Evolutionary conservation across 2,888 invertebrate genomes (phyloP), one percentile per base, ranked within the genome.

Genomic region (Nebria brevicollis): DNA sequence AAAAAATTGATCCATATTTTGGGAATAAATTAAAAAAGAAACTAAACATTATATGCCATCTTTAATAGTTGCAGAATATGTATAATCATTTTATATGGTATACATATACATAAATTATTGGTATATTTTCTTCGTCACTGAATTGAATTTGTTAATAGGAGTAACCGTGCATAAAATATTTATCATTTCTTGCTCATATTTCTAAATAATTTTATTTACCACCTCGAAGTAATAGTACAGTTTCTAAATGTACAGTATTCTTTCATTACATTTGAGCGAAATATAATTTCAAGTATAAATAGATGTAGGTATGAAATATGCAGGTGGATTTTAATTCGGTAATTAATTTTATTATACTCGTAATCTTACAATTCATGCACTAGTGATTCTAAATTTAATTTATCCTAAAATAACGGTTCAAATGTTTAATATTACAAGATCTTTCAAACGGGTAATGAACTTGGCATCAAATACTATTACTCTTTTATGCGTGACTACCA

Each of bases 361-460:
- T 73, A n/a, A 11, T 72, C 10, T 34, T 34, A 34, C 34, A 34
- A 73, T 73, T 42, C 73, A 75, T 64, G 75, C 75, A 75, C 75
- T 75, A 54, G 10, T 64, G 54, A 54, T 75, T 54, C 54, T 54
- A 64, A 64, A 54, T n/a, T 43, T n/a, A 74, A 74, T 43, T 43
- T 74, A n/a, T 64, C 34, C 34, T 43, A 75, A 54, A 64, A 15
- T 75, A 75, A 75, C 75, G 54, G 75, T 75, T 75, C 43, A 64
- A 54, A 2, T 54, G 43, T 54, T 75, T 41, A 75, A 54, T 20
- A 8, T 25, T 72, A 26, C 41, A 13, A 54, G 54, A 8, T 70
- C 75, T 75, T 20, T 20, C 13, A 20, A 75, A 43, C 42, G 75
- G 75, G n/a, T 75, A 75, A 75, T 75, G 75, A 75, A 54, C 75